These are phyloP conservation scores for Eubasilissa regina DNA, from an alignment of 1,140 invertebrate genomes.

Conservation along the genomic window DNA sequence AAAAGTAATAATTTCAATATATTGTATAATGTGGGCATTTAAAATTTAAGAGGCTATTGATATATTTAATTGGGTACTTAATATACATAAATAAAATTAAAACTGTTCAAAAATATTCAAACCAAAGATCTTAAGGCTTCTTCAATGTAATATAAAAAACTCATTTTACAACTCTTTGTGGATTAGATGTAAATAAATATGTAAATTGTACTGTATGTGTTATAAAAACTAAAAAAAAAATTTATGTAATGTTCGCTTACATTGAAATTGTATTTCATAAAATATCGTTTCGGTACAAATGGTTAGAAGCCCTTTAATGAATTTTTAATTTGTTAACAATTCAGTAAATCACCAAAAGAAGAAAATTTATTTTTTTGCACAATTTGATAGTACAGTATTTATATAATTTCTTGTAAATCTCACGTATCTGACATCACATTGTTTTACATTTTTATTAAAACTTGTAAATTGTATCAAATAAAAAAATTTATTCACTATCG, in stretches of 20 bases:
- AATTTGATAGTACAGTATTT: no score
- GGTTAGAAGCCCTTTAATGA: no score
- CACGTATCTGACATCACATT: no score
- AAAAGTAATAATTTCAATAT: conserved; percentile 11
- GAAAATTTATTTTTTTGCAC: no score
- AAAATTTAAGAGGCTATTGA: conserved; percentile 24
- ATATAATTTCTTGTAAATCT: no score
- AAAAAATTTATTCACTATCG: no score
- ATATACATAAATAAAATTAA: conserved; percentile 14
- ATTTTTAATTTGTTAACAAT: no score
- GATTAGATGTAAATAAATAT: conserved; percentile 9
- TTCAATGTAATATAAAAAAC: conserved; percentile 29
- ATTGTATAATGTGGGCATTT: conserved; percentile 10
- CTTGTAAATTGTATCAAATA: no score
- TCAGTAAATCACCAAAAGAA: not conserved
- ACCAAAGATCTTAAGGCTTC: conserved; percentile 49
- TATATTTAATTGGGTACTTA: conserved; percentile 33
- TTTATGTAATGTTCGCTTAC: not conserved
- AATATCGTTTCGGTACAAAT: no score
- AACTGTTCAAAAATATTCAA: conserved; percentile 42
- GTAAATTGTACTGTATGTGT: conserved; percentile 3
- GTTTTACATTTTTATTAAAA: no score
- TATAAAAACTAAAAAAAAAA: not conserved
- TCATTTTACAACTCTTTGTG: conserved; percentile 3
- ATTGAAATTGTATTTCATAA: not conserved